These are phyloP conservation scores for Leptinotarsa rubiginosa DNA, from an alignment of 2,888 invertebrate species.

Conservation along the genomic window DNA sequence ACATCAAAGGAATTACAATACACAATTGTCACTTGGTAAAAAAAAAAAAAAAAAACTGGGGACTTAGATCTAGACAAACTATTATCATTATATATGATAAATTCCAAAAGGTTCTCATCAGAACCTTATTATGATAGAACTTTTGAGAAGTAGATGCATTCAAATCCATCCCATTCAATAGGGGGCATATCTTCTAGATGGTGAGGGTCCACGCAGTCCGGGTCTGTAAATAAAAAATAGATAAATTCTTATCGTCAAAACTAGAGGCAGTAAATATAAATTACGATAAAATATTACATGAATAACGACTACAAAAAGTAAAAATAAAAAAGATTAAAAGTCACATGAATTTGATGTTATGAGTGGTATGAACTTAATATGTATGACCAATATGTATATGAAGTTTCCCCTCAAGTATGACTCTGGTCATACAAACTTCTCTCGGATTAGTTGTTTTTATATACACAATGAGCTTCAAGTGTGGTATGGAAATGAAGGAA, in stretches of 20 bases:
- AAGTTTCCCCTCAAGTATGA: too few species aligned
- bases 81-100: slow-evolving; percentile 7
- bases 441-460: too few species aligned
- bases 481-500: slow-evolving; percentile 1
- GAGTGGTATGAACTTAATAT: too few species aligned
- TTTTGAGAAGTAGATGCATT: background rate
- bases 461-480: too few species aligned
- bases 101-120: background rate
- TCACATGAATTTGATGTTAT: too few species aligned
- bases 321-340: too few species aligned
- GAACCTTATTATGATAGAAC: background rate
- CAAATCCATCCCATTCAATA: slow-evolving; percentile 70
- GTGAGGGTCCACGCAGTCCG: slow-evolving; percentile 84
- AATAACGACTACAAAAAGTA: too few species aligned
- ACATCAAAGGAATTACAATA: slow-evolving; percentile 24
- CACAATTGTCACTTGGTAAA: slow-evolving; percentile 27
- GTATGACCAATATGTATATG: too few species aligned
- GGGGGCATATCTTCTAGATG: slow-evolving; percentile 87
- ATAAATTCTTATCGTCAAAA: background rate
- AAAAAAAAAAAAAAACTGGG: slow-evolving; percentile 24
- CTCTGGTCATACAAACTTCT: too few species aligned
- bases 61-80: background rate
- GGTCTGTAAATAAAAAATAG: slow-evolving; percentile 70
- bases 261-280: too few species aligned
- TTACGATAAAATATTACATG: too few species aligned